Base-by-base conservation (phyloP, 2,797 vertebrate species). In the Myiotriccus ornatus region DNA sequence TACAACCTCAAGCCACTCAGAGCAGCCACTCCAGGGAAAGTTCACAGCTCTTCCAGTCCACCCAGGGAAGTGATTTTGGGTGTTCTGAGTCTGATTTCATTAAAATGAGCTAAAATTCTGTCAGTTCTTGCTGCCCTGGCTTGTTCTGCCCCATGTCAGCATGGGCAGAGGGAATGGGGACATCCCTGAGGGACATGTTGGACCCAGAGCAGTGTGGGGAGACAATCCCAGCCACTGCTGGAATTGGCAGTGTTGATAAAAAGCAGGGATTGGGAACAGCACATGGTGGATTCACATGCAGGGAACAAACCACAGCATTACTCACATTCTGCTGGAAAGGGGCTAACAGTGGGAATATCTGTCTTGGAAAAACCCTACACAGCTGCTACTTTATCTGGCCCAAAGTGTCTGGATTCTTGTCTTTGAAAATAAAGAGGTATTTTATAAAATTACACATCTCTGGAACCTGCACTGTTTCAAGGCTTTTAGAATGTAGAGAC, bases 71-170 rank as follows among this genome's bases (percentile, higher is more conserved):
- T 2, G 14, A 14, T 50, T 50, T 6, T 0, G 68, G 23, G 43
- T 14, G 12, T 7, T 55, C 5, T 14, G 6, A 1, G 8, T 0
- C 3, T 1, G 32, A 63, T 23, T 37, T 1, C 4, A 2, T 1
- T 11, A 12, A 56, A 76, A 70, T 4, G 17, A 25, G 28, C 9
- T 1, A 0, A 16, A 81, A 63, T 7, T 2, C 12, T 8, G 14
- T 4, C 13, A 50, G 27, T 49, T 21, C 23, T 2, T 3, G 35
- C 57, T 24, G 28, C 34, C 18, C 24, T 6, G 37, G 78, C 14
- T 23, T 21, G 12, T 22, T 16, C 63, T 23, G 63, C 32, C 53
- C 21, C 3, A 11, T 0, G 16, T 25, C 35, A 25, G 30, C 10
- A 5, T 0, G 20, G 53, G 23, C 53, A 37, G 28, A 30, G 39